These are phyloP conservation scores for Dascillus cervinus DNA, from an alignment of 2,888 invertebrate genomes.

Conservation along the genomic window DNA sequence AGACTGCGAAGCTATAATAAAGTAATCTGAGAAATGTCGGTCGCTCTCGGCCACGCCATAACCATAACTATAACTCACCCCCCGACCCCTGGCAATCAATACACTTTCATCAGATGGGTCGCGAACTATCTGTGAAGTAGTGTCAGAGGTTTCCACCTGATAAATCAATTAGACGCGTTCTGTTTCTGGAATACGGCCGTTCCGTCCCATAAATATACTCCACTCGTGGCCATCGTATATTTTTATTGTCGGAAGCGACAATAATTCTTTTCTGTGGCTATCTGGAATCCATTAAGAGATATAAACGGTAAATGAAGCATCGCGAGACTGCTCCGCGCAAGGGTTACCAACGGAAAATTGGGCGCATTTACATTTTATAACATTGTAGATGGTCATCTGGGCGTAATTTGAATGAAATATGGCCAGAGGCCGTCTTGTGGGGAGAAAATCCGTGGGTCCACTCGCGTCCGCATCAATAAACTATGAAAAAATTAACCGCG, in stretches of 20 bases:
- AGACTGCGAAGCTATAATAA: constrained; percentile 39
- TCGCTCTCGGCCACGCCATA: constrained; percentile 36
- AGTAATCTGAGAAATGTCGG: constrained; percentile 42
- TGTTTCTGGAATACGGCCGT: constrained; percentile 22
- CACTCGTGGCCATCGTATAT: constrained; percentile 25
- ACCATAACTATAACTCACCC: constrained; percentile 44
- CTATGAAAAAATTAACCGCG: neutral
- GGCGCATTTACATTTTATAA: constrained; percentile 38
- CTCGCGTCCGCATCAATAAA: neutral
- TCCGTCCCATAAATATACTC: constrained; percentile 29
- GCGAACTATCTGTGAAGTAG: constrained; percentile 31
- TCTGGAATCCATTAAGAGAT: constrained; percentile 30
- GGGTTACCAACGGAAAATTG: constrained; percentile 34
- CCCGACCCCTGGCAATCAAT: constrained; percentile 20
- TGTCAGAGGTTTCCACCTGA: constrained; percentile 38
- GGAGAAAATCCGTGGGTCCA: constrained; percentile 5
- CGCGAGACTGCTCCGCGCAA: constrained; percentile 31
- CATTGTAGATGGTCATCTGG: constrained; percentile 38
- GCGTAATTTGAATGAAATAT: constrained; percentile 33
- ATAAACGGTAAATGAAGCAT: constrained; percentile 41
- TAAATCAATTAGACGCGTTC: constrained; percentile 36
- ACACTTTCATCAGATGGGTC: constrained; percentile 27
- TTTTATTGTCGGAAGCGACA: constrained; percentile 32
- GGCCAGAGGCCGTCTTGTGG: constrained; percentile 9
- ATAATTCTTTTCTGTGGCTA: constrained; percentile 28